A percentile compares a stretch with the other conserved stretches of the same genome.
Conservation (phyloP, 2,113 vertebrate species). For the Capra hircus region DNA sequence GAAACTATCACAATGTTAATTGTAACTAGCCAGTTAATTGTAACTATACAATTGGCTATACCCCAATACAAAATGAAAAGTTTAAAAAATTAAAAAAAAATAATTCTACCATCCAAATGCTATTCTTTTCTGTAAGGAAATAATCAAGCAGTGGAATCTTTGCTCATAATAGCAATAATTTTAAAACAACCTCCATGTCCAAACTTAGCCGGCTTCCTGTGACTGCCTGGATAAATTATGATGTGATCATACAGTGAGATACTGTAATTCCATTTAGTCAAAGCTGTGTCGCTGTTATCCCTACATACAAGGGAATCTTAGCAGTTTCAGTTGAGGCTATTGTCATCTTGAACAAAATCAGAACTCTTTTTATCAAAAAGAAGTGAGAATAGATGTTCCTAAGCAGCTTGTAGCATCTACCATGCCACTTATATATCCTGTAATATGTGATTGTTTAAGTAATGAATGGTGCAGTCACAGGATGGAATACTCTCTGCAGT, state of each 20-base stretch:
- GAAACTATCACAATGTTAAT: not conserved
- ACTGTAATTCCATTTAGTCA: not conserved
- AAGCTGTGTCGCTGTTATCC: not conserved
- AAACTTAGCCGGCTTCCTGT: not conserved
- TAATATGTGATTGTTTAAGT: not conserved
- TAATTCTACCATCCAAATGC: not conserved
- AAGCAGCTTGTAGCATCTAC: not conserved
- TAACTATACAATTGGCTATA: no score
- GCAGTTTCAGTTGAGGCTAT: not conserved
- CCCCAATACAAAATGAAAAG: not conserved
- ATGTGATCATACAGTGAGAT: not conserved
- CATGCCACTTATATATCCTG: not conserved
- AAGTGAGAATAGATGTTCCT: not conserved
- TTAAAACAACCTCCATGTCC: not conserved
- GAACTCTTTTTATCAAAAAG: not conserved
- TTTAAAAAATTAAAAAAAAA: not conserved
- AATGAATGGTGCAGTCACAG: not conserved
- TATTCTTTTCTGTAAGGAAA: not conserved
- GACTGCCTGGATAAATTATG: not conserved
- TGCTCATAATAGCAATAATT: not conserved
- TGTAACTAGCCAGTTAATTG: not conserved
- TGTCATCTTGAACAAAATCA: not conserved
- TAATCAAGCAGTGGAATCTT: not conserved
- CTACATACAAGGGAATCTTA: not conserved
- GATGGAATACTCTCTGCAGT: not conserved